Percentiles rank a stretch among this genome's conserved stretches.
phyloP scores from a whole-genome alignment of 2,888 invertebrate genomes.

The Lobophora halterata region DNA sequence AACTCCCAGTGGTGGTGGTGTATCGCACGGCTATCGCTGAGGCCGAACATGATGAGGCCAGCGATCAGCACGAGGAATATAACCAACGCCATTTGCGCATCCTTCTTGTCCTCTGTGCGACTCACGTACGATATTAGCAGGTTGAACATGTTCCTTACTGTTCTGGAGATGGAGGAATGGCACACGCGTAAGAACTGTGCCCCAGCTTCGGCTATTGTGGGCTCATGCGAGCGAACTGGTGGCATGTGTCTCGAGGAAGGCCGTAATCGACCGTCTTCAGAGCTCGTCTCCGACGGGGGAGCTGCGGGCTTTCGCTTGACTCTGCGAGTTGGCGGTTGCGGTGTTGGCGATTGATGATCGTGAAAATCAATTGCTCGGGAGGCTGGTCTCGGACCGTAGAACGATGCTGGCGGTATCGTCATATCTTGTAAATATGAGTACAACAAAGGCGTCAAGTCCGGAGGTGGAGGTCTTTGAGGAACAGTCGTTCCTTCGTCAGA shows the following conservation, averaged over 20 bases:
- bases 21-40: conserved; percentile 86
- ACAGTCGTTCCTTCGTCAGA: conserved; percentile 49
- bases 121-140: conserved; percentile 82
- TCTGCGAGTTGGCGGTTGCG: conserved; percentile 71
- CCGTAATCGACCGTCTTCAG: conserved; percentile 73
- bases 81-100: conserved; percentile 88
- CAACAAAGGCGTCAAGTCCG: conserved; percentile 69
- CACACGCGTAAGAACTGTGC: conserved; percentile 86
- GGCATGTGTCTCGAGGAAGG: conserved; percentile 64
- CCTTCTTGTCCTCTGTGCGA: conserved; percentile 84
- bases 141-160: conserved; percentile 85
- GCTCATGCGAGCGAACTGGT: conserved; percentile 77
- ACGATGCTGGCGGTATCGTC: conserved; percentile 70
- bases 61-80: conserved; percentile 89
- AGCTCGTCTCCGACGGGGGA: conserved; percentile 72
- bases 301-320: conserved; percentile 66
- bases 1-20: conserved; percentile 94
- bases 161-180: conserved; percentile 82
- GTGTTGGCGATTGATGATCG: conserved; percentile 58
- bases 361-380: conserved; percentile 46
- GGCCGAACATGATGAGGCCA: conserved; percentile 87
- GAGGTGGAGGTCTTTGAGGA: conserved; percentile 73
- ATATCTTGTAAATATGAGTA: conserved; percentile 79
- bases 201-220: conserved; percentile 85
- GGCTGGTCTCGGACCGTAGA: conserved; percentile 61